phyloP scores from a whole-genome alignment of 2,888 invertebrate genomes.

The Gortyna flavago region DNA sequence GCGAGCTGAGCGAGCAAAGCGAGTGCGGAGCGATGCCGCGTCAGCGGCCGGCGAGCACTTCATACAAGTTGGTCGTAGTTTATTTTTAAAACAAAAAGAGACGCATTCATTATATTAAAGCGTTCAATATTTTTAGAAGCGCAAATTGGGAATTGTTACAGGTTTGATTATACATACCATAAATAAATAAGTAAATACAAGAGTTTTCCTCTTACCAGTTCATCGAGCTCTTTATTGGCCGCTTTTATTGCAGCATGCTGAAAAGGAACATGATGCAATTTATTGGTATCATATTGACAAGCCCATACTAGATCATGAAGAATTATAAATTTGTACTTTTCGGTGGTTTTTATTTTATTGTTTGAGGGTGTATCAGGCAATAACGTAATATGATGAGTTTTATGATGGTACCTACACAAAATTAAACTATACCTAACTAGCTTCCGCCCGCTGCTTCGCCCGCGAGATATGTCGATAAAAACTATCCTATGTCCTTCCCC shows the following conservation, averaged over 20 bases:
- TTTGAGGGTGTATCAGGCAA: neutral
- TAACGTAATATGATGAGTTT: too few relatives aligned
- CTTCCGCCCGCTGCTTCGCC: too few relatives aligned
- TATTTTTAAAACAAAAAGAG: too few relatives aligned
- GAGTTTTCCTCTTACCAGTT: constrained; percentile 76
- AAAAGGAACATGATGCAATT: constrained; percentile 63
- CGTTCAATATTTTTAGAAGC: neutral
- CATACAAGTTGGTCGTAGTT: neutral
- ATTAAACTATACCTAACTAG: neutral
- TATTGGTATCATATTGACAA: neutral
- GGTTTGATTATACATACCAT: neutral
- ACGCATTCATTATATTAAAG: neutral
- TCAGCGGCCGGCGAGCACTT: neutral
- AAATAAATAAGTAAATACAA: neutral
- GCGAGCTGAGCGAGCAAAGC: neutral
- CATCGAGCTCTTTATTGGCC: constrained; percentile 85
- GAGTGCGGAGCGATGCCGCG: neutral
- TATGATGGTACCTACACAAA: neutral
- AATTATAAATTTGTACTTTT: neutral
- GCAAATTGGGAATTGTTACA: neutral
- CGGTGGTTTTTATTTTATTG: neutral
- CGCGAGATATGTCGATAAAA: too few relatives aligned
- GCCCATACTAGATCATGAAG: neutral
- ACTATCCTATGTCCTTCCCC: too few relatives aligned
- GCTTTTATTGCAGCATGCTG: constrained; percentile 86